These are phyloP conservation scores for Hystrix cristata DNA, from an alignment of 2,113 vertebrate genomes.

Conservation along the genomic window DNA sequence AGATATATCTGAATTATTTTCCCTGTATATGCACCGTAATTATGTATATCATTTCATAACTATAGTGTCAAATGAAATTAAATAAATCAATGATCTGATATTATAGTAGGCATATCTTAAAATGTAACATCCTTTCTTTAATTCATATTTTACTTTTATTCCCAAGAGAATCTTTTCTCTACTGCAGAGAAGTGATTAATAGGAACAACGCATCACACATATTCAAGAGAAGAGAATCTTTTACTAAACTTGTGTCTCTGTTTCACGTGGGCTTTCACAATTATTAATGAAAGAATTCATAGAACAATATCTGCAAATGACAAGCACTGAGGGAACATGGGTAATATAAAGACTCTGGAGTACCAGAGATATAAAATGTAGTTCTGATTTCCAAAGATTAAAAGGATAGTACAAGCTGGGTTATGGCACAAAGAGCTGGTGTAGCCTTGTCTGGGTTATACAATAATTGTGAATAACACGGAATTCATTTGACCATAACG, in stretches of 20 bases:
- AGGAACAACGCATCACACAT: not conserved
- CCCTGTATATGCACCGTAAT: not conserved
- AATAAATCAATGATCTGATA: not conserved
- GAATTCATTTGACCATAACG: not conserved
- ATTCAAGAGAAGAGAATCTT: not conserved
- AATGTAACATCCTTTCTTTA: not conserved
- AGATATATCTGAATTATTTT: not conserved
- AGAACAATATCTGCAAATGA: not conserved
- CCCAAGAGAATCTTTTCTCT: not conserved
- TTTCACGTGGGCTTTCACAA: not conserved
- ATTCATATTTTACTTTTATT: not conserved
- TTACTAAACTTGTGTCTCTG: not conserved
- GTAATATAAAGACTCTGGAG: not conserved
- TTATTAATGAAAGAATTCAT: not conserved
- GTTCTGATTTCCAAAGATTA: constrained; percentile 10
- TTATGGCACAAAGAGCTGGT: not conserved
- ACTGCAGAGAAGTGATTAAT: not conserved
- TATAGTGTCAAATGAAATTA: not conserved
- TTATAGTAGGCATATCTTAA: not conserved
- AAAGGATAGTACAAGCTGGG: not conserved
- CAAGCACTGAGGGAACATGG: not conserved
- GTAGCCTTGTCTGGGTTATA: not conserved
- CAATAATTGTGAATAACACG: not conserved
- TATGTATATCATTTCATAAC: not conserved
- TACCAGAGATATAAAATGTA: not conserved